phyloP scores from a whole-genome alignment of 2,797 vertebrate genomes.

The Xenentodon cancila region DNA sequence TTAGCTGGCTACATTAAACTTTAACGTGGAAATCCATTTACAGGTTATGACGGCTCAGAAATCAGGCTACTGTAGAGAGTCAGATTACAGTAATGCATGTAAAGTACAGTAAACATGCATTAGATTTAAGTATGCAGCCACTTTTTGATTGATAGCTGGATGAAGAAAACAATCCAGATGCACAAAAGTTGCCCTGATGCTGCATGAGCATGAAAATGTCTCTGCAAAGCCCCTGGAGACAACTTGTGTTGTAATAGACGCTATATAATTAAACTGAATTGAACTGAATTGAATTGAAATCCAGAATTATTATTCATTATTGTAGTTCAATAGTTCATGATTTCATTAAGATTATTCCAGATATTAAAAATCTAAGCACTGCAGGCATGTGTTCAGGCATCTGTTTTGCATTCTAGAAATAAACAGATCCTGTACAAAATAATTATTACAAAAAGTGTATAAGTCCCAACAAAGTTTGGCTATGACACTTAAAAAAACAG shows the following conservation, averaged over 20 bases:
- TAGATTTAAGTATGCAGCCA: no score
- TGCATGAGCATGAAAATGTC: no score
- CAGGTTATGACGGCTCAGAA: slow-evolving; percentile 1
- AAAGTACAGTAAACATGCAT: no score
- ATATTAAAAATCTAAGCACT: slow-evolving; percentile 38
- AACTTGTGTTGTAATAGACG: no score
- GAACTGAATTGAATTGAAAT: no score
- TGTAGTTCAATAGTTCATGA: slow-evolving; percentile 43
- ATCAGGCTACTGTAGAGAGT: neutral
- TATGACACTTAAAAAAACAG: slow-evolving; percentile 18
- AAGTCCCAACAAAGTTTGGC: slow-evolving; percentile 12
- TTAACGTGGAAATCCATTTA: slow-evolving; percentile 4
- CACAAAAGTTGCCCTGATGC: no score
- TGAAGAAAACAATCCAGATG: no score
- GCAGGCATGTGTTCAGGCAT: slow-evolving; percentile 21
- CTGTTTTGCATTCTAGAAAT: slow-evolving; percentile 7
- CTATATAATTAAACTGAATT: no score
- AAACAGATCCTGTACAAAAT: slow-evolving; percentile 13
- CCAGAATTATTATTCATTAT: slow-evolving; percentile 8
- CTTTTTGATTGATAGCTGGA: no score
- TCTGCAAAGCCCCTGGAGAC: no score
- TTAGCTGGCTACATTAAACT: neutral
- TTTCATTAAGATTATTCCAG: slow-evolving; percentile 28
- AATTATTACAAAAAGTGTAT: slow-evolving; percentile 41
- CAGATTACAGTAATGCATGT: slow-evolving; percentile 6